Conservation (phyloP, 2,113 vertebrate genomes). For the Pycnonotus jocosus region DNA sequence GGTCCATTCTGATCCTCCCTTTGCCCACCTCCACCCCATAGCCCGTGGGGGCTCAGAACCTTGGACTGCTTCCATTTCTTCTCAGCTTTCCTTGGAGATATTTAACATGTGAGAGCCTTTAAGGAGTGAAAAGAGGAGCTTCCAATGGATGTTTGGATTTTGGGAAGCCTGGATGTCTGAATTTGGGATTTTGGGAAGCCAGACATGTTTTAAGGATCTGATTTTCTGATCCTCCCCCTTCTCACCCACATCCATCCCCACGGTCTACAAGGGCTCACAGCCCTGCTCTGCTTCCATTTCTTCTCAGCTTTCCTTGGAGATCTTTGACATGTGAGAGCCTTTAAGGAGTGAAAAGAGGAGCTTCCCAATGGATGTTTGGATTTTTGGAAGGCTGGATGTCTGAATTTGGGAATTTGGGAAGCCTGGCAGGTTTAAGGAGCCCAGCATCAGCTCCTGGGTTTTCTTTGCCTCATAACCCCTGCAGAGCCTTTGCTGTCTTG, state of each 20-base stretch:
- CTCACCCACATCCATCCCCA: background rate
- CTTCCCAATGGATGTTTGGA: background rate
- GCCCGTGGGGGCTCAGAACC: fast-evolving
- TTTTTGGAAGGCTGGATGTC: too few relatives aligned
- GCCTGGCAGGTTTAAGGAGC: background rate
- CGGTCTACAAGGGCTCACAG: fast-evolving
- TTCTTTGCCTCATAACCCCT: fast-evolving
- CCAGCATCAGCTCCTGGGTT: background rate
- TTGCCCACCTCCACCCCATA: fast-evolving
- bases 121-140: background rate
- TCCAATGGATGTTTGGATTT: background rate
- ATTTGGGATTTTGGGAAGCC: background rate
- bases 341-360: background rate
- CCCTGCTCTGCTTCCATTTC: background rate
- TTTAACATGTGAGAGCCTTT: background rate
- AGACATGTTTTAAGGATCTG: background rate
- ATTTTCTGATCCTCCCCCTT: too few relatives aligned
- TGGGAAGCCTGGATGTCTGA: too few relatives aligned
- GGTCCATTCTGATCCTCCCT: background rate
- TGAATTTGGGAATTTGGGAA: background rate
- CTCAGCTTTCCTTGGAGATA: too few relatives aligned
- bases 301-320: too few relatives aligned
- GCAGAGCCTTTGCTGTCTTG: background rate
- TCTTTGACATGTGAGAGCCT: background rate
- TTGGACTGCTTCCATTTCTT: too few relatives aligned